These are phyloP conservation scores for Corythaeola cristata DNA, from an alignment of 2,113 vertebrate species.

Conservation along the genomic window DNA sequence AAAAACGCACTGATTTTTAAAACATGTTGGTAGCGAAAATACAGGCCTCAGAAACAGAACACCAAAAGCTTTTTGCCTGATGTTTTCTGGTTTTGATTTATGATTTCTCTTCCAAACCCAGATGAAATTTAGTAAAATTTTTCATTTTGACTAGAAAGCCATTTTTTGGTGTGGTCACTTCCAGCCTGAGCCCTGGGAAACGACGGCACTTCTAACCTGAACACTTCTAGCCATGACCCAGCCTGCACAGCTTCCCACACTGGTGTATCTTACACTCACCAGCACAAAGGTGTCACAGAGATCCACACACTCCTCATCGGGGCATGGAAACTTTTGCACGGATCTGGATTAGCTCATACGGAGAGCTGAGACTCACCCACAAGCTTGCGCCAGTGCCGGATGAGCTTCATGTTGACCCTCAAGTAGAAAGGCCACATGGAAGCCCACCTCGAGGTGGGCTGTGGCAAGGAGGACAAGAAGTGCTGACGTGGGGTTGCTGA, in stretches of 20 bases:
- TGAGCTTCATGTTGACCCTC: neutral
- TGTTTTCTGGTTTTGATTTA: constrained; percentile 11
- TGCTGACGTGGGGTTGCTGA: neutral
- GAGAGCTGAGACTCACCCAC: neutral
- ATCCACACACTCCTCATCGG: rapidly evolving
- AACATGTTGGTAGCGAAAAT: neutral
- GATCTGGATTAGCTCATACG: neutral
- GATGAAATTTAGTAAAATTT: neutral
- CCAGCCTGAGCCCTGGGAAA: neutral
- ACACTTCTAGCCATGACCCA: neutral
- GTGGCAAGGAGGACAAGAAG: neutral
- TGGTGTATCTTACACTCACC: neutral
- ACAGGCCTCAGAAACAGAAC: neutral
- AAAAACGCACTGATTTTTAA: neutral
- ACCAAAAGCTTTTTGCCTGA: neutral
- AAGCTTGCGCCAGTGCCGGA: neutral
- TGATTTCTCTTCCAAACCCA: neutral
- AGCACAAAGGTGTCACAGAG: rapidly evolving
- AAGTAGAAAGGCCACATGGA: rapidly evolving
- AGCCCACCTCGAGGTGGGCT: neutral
- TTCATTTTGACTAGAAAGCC: neutral
- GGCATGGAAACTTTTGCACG: neutral
- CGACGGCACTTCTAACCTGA: rapidly evolving
- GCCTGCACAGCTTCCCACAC: neutral
- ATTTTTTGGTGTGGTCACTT: neutral